These are phyloP conservation scores for Lysiphlebus fabarum DNA, from an alignment of 1,140 invertebrate species.

Conservation along the genomic window DNA sequence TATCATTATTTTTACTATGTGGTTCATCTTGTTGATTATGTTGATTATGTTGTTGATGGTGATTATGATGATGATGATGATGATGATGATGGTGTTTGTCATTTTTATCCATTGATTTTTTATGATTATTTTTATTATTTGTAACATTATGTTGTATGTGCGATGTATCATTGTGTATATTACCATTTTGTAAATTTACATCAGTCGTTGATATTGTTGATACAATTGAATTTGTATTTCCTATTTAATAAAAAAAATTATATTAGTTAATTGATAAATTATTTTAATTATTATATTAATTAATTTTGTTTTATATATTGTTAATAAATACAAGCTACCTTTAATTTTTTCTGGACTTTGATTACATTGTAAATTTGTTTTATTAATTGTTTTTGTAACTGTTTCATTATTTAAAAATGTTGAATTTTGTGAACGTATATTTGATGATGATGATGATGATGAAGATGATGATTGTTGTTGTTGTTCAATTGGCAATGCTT, in stretches of 20 bases:
- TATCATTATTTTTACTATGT: constrained; percentile 47
- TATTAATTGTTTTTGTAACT: constrained; percentile 52
- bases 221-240: constrained; percentile 9
- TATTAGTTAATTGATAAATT: constrained; percentile 5
- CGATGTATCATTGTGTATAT: constrained; percentile 43
- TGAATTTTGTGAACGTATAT: constrained; percentile 47
- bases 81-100: constrained; percentile 52
- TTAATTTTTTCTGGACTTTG: constrained; percentile 58
- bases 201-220: constrained; percentile 42
- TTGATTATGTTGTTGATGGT: constrained; percentile 37
- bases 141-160: constrained; percentile 36
- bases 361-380: constrained; percentile 51
- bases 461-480: too few relatives aligned
- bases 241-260: constrained; percentile 14
- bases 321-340: constrained; percentile 55
- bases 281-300: background rate
- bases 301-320: too few relatives aligned
- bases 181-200: constrained; percentile 52
- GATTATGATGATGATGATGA: constrained; percentile 43
- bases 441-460: constrained; percentile 60
- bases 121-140: constrained; percentile 57
- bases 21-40: constrained; percentile 39
- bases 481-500: constrained; percentile 80
- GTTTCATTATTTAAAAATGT: constrained; percentile 45
- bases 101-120: constrained; percentile 57